These are phyloP conservation scores for Dinoponera quadriceps DNA, from an alignment of 1,140 invertebrate genomes.

Conservation along the genomic window DNA sequence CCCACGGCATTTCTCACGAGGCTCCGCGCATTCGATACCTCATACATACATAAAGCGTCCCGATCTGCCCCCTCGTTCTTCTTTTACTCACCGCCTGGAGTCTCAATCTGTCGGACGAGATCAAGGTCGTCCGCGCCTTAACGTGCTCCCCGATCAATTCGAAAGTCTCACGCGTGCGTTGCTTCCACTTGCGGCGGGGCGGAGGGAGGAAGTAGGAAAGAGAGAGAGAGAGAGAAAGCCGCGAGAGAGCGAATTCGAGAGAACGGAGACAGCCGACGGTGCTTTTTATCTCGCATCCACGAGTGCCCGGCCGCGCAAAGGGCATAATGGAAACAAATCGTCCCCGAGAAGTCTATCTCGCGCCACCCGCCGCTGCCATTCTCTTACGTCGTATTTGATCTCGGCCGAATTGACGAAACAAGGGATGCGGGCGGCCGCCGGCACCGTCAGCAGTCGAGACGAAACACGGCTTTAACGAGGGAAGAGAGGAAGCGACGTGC, in stretches of 20 bases:
- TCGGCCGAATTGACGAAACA: slow-evolving; percentile 69
- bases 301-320: slow-evolving; percentile 22
- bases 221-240: not conserved
- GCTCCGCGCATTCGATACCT: slow-evolving; percentile 36
- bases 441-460: slow-evolving; percentile 43
- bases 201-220: no score
- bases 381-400: slow-evolving; percentile 68
- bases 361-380: not conserved
- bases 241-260: slow-evolving; percentile 2
- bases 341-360: slow-evolving; percentile 17
- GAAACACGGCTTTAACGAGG: slow-evolving; percentile 46
- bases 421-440: slow-evolving; percentile 66
- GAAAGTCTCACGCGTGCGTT: slow-evolving; percentile 43
- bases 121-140: slow-evolving; percentile 41
- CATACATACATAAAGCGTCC: slow-evolving; percentile 50
- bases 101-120: slow-evolving; percentile 52
- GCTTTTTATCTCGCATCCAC: slow-evolving; percentile 35
- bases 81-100: slow-evolving; percentile 27
- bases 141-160: slow-evolving; percentile 55
- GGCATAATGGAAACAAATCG: slow-evolving; percentile 74
- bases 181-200: not conserved
- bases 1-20: slow-evolving; percentile 42
- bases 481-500: slow-evolving; percentile 39
- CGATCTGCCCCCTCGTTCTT: slow-evolving; percentile 23
- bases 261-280: slow-evolving; percentile 15